A percentile compares a stretch with the other conserved stretches of the same genome.
Evolutionary conservation across 2,888 invertebrate species (phyloP).

Genomic region (Lycaena phlaeas): DNA sequence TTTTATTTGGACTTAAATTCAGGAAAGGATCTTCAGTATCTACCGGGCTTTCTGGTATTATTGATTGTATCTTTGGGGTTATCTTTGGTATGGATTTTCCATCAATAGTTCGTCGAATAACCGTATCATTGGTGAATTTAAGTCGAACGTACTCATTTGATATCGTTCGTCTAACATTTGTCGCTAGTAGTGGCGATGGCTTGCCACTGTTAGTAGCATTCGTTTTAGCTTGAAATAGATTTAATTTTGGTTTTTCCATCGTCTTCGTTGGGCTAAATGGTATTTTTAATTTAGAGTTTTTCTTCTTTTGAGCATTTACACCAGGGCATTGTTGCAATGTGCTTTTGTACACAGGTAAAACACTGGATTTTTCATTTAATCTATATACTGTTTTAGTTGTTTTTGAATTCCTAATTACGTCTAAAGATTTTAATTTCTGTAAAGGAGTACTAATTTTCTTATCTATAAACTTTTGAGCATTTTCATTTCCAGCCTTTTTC

Average conservation of each 20-base stretch:
- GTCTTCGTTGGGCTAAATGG: slow-evolving; percentile 55
- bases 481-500: slow-evolving; percentile 22
- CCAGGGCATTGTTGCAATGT: slow-evolving; percentile 36
- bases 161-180: slow-evolving; percentile 60
- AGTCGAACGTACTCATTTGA: slow-evolving; percentile 65
- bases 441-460: slow-evolving; percentile 46
- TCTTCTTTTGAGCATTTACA: slow-evolving; percentile 40
- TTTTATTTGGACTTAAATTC: slow-evolving; percentile 66
- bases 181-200: slow-evolving; percentile 48
- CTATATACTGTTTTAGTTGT: slow-evolving; percentile 31
- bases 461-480: slow-evolving; percentile 43
- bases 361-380: slow-evolving; percentile 42
- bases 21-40: slow-evolving; percentile 63
- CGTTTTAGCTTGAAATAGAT: slow-evolving; percentile 55
- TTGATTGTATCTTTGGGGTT: slow-evolving; percentile 65
- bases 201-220: slow-evolving; percentile 36
- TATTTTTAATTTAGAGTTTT: slow-evolving; percentile 50
- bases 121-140: slow-evolving; percentile 59
- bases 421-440: slow-evolving; percentile 47
- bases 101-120: slow-evolving; percentile 53
- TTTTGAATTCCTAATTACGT: slow-evolving; percentile 39
- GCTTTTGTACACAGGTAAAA: slow-evolving; percentile 54
- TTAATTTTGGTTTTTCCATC: slow-evolving; percentile 61
- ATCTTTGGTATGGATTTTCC: slow-evolving; percentile 63
- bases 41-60: slow-evolving; percentile 65